These are phyloP conservation scores for Manduca sexta DNA, from an alignment of 1,140 invertebrate genomes.

Conservation along the genomic window DNA sequence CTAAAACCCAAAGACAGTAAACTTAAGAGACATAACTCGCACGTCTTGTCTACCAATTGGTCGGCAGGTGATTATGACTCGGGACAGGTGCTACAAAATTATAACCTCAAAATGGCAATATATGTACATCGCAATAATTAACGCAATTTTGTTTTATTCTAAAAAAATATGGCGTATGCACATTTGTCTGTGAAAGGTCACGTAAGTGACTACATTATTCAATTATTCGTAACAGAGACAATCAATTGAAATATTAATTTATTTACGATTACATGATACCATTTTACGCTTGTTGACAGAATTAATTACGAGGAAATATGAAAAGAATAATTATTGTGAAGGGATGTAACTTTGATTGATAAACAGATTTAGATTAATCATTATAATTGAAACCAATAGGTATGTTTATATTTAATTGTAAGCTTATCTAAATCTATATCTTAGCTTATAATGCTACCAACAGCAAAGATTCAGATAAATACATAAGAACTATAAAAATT, in stretches of 20 bases:
- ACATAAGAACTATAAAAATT: background rate
- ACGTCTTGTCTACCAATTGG: constrained; percentile 31
- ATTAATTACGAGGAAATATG: too few species aligned
- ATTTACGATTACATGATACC: too few species aligned
- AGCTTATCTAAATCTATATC: too few species aligned
- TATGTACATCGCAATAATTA: constrained; percentile 11
- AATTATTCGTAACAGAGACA: background rate
- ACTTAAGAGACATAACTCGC: constrained; percentile 5
- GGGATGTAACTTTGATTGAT: too few species aligned
- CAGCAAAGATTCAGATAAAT: too few species aligned
- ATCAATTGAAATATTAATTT: background rate
- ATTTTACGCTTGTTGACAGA: too few species aligned
- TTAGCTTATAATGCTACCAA: too few species aligned
- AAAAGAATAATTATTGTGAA: too few species aligned
- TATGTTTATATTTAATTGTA: too few species aligned
- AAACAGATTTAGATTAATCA: too few species aligned
- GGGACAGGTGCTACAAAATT: constrained; percentile 47
- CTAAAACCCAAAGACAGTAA: background rate
- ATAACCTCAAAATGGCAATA: constrained; percentile 34
- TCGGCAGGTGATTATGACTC: constrained; percentile 51
- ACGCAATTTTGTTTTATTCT: constrained; percentile 17
- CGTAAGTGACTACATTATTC: background rate
- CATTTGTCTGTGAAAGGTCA: constrained; percentile 7
- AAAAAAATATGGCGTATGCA: constrained; percentile 2
- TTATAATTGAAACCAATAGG: too few species aligned